Percentiles rank a stretch among this genome's conserved stretches.
These are phyloP conservation scores for Boleophthalmus pectinirostris DNA, from an alignment of 2,113 vertebrate species.

Conservation along the genomic window DNA sequence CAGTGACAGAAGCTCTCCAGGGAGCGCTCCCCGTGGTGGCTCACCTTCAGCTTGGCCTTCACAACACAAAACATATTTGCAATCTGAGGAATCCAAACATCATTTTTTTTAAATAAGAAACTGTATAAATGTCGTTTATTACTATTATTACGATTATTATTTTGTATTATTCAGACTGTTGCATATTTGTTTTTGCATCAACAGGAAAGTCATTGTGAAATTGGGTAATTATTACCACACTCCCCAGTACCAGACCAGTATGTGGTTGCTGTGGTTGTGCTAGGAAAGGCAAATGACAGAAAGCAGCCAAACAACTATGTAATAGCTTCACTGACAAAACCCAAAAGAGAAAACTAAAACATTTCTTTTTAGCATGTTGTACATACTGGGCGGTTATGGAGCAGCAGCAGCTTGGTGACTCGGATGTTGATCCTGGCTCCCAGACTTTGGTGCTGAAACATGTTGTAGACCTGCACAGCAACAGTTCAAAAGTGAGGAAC, in stretches of 20 bases:
- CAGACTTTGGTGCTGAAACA: constrained; percentile 94
- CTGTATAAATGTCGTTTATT: too few relatives aligned
- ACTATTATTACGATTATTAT: too few relatives aligned
- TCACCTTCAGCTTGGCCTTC: constrained; percentile 87
- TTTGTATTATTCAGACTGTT: too few relatives aligned
- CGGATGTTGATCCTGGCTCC: constrained; percentile 89
- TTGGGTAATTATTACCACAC: too few relatives aligned
- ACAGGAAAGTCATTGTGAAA: too few relatives aligned
- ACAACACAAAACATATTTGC: constrained; percentile 26
- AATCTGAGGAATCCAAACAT: background rate
- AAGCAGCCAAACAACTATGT: too few relatives aligned
- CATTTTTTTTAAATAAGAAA: too few relatives aligned
- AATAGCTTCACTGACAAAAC: too few relatives aligned
- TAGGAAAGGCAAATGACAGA: too few relatives aligned
- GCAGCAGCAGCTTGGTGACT: constrained; percentile 91
- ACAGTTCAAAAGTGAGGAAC: background rate
- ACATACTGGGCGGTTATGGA: constrained; percentile 91
- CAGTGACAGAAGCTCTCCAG: constrained; percentile 97
- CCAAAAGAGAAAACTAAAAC: background rate
- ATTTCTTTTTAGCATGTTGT: background rate
- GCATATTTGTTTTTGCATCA: too few relatives aligned
- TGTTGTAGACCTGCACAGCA: constrained; percentile 89
- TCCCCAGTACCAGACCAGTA: too few relatives aligned
- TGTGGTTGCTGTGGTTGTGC: too few relatives aligned
- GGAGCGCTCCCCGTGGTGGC: constrained; percentile 92